These are phyloP conservation scores for Drosophila nigricruria DNA, from an alignment of 2,888 invertebrate genomes.

Conservation along the genomic window DNA sequence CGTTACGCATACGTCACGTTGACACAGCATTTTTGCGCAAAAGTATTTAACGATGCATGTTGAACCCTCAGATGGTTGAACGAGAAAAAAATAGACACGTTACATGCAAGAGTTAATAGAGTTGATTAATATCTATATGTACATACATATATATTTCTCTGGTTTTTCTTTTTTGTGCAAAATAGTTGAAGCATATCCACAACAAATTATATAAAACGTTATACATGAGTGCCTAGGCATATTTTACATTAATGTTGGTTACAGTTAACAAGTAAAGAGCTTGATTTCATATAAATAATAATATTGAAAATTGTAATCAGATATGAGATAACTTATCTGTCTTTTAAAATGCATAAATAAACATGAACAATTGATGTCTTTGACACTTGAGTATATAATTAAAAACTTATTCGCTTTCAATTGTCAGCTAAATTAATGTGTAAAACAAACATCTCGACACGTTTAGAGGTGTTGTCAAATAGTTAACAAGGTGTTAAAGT, in stretches of 20 bases:
- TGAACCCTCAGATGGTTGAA: slow-evolving; percentile 25
- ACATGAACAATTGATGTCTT: neutral
- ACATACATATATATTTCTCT: neutral
- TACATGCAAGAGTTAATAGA: slow-evolving; percentile 5
- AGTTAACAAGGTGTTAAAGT: neutral
- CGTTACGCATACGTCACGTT: slow-evolving; percentile 66
- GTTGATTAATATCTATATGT: neutral
- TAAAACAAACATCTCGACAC: slow-evolving; percentile 1
- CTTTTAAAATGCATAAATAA: neutral
- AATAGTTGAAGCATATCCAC: slow-evolving; percentile 6
- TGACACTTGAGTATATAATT: neutral
- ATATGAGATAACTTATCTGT: neutral
- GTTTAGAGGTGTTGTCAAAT: neutral
- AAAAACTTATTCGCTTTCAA: neutral
- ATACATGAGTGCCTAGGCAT: neutral
- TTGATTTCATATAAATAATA: neutral
- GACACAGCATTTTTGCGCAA: slow-evolving; percentile 30
- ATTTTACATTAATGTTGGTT: neutral
- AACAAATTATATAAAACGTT: slow-evolving; percentile 8
- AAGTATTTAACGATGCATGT: slow-evolving; percentile 18
- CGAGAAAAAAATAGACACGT: slow-evolving; percentile 10
- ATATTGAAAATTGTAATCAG: neutral
- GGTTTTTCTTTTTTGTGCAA: neutral
- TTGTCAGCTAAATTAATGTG: neutral
- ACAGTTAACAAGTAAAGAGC: neutral